These are phyloP conservation scores for Sipha maydis DNA, from an alignment of 2,888 invertebrate species.

Conservation along the genomic window DNA sequence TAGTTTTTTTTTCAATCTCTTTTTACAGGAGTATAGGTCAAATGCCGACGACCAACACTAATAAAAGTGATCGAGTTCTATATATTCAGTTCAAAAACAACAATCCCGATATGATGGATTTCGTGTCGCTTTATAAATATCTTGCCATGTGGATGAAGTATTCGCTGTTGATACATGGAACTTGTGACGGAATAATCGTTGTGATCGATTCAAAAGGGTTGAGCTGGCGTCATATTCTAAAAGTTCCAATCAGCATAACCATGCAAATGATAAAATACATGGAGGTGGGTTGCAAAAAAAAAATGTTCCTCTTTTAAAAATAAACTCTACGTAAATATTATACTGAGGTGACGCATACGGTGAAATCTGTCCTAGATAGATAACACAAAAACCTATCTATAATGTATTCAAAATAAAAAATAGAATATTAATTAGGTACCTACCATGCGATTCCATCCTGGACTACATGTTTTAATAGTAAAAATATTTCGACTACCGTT, in stretches of 20 bases:
- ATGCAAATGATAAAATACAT: conserved; percentile 30
- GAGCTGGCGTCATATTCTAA: conserved; percentile 45
- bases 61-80: conserved; percentile 25
- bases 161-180: conserved; percentile 19
- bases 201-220: conserved; percentile 16
- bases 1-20: background rate
- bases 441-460: too few species aligned
- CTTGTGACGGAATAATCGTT: conserved; percentile 21
- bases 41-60: background rate
- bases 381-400: too few species aligned
- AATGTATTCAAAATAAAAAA: too few species aligned
- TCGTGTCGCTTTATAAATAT: background rate
- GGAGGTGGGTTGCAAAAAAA: conserved; percentile 15
- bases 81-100: conserved; percentile 7
- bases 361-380: too few species aligned
- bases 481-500: too few species aligned
- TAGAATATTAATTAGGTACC: too few species aligned
- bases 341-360: too few species aligned
- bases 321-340: too few species aligned
- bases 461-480: too few species aligned
- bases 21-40: conserved; percentile 22
- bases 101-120: background rate
- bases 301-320: background rate
- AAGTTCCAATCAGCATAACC: conserved; percentile 9
- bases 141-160: conserved; percentile 37